These are phyloP conservation scores for Sphecodes monilicornis DNA, from an alignment of 2,888 invertebrate species.

Conservation along the genomic window DNA sequence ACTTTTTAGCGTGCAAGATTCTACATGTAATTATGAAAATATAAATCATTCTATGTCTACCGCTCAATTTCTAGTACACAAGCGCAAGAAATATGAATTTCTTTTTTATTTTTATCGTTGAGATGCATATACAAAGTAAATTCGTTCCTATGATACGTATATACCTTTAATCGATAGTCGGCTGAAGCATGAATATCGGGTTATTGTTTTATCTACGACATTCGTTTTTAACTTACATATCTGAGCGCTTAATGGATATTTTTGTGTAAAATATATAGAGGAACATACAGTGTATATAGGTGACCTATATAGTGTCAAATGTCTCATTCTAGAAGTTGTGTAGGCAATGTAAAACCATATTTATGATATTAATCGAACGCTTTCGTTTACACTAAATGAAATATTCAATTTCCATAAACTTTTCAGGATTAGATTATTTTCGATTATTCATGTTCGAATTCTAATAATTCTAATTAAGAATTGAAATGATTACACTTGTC, in stretches of 20 bases:
- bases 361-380: not conserved
- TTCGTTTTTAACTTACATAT: slow-evolving; percentile 30
- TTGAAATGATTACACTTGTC: not conserved
- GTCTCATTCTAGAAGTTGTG: slow-evolving; percentile 32
- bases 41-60: not conserved
- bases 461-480: not conserved
- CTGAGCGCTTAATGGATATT: slow-evolving; percentile 27
- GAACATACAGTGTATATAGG: not conserved
- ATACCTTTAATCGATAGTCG: slow-evolving; percentile 29
- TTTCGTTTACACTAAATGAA: not conserved
- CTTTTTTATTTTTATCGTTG: not conserved
- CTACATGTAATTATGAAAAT: not conserved
- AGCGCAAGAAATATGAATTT: not conserved
- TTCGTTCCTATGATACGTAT: slow-evolving; percentile 13
- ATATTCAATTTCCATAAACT: not conserved
- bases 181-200: slow-evolving; percentile 30
- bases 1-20: not conserved
- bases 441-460: not conserved
- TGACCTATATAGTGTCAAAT: slow-evolving; percentile 50
- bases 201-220: slow-evolving; percentile 40
- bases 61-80: not conserved
- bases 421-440: not conserved
- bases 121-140: not conserved
- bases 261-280: slow-evolving; percentile 41
- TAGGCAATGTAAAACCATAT: slow-evolving; percentile 22